A percentile compares a stretch with the other conserved stretches of the same genome.
These are phyloP conservation scores for Leptobrachium leishanense DNA, from an alignment of 2,113 vertebrate genomes.

Conservation along the genomic window DNA sequence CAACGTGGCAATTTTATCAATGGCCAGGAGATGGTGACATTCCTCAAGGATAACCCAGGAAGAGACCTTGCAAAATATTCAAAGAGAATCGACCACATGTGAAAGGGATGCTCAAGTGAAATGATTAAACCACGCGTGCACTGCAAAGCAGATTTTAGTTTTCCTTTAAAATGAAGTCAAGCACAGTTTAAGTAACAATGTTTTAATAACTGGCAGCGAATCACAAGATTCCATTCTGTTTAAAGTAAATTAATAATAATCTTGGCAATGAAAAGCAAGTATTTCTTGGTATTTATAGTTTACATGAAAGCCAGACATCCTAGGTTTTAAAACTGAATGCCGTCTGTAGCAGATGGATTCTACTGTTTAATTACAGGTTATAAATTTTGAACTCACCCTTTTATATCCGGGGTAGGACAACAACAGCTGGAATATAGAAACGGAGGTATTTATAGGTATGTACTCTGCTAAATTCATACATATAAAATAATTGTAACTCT, in stretches of 20 bases:
- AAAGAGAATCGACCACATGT: no score
- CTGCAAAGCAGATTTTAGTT: no score
- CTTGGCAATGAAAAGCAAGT: background rate
- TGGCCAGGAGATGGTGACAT: no score
- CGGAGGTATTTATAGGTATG: conserved; percentile 25
- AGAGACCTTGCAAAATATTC: no score
- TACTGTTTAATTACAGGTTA: conserved; percentile 29
- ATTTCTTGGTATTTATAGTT: conserved; percentile 12
- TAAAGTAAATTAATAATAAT: background rate
- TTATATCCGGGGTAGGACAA: conserved; percentile 19
- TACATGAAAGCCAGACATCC: conserved; percentile 23
- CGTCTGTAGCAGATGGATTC: conserved; percentile 26
- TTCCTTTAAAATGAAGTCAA: no score
- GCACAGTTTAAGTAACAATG: no score
- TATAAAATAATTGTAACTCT: background rate
- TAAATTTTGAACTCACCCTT: conserved; percentile 20
- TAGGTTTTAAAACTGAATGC: background rate
- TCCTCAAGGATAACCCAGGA: no score
- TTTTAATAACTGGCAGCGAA: no score
- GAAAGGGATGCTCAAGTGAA: no score
- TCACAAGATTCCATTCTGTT: no score
- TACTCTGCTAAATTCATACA: background rate
- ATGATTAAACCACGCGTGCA: no score
- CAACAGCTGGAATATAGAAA: conserved; percentile 33
- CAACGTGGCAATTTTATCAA: no score